A percentile compares a stretch with the other conserved stretches of the same genome.
phyloP scores from a whole-genome alignment of 2,888 invertebrate species.

The Drosophila anomelani region DNA sequence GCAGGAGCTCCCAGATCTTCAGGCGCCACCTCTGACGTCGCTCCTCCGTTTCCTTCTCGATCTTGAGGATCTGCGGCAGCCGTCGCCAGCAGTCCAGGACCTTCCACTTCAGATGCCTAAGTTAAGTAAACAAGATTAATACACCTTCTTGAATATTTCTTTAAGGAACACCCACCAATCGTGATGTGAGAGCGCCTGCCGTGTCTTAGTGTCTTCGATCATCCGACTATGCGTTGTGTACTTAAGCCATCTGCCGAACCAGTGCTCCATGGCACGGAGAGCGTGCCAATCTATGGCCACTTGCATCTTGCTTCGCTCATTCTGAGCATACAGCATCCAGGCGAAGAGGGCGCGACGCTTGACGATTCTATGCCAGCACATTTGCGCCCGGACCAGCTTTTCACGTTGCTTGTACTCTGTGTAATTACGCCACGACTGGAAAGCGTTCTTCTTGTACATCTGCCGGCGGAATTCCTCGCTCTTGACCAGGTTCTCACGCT shows the following conservation, averaged over 20 bases:
- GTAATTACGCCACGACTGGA: conserved; percentile 86
- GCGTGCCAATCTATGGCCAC: conserved; percentile 91
- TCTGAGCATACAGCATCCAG: conserved; percentile 84
- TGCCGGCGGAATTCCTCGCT: conserved; percentile 85
- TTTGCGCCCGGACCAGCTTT: conserved; percentile 86
- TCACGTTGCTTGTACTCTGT: conserved; percentile 86
- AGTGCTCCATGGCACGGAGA: conserved; percentile 86
- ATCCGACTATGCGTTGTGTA: conserved; percentile 85
- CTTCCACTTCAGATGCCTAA: conserved; percentile 84
- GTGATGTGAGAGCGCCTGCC: conserved; percentile 83
- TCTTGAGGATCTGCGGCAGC: conserved; percentile 87
- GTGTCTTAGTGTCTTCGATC: conserved; percentile 85
- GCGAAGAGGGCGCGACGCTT: conserved; percentile 84
- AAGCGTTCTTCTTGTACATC: conserved; percentile 85
- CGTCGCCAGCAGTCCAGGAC: conserved; percentile 87
- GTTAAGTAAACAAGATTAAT: background rate
- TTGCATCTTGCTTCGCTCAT: conserved; percentile 86
- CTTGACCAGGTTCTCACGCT: conserved; percentile 83
- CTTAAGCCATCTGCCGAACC: conserved; percentile 86
- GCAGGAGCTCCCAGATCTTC: conserved; percentile 89
- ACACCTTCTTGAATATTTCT: background rate
- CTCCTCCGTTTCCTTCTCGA: conserved; percentile 89
- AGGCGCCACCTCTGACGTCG: conserved; percentile 89
- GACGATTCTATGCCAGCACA: conserved; percentile 86
- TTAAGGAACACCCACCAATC: conserved; percentile 78